Percentiles rank a stretch among this genome's conserved stretches.
These are phyloP conservation scores for Falco rusticolus DNA, from an alignment of 2,797 vertebrate genomes.

Conservation along the genomic window DNA sequence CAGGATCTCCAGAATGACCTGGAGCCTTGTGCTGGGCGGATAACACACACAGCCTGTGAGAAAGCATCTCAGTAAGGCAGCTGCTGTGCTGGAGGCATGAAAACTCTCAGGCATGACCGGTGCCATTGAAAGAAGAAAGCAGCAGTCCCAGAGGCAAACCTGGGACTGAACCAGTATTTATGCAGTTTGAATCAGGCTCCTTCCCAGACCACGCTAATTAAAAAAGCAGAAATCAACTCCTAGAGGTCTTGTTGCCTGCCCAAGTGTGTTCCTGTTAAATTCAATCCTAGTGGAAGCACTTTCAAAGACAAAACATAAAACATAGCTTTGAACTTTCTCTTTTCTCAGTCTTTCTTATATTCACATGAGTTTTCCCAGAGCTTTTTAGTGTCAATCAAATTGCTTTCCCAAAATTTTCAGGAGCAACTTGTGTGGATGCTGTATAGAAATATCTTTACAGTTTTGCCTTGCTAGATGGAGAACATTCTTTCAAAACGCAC, in stretches of 20 bases:
- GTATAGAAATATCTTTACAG: background rate
- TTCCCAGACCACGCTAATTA: background rate
- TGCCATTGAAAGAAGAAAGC: background rate
- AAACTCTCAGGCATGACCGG: background rate
- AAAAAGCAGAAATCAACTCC: background rate
- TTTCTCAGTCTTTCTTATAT: background rate
- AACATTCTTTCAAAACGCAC: fast-evolving
- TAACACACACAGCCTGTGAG: background rate
- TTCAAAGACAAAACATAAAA: background rate
- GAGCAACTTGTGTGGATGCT: background rate
- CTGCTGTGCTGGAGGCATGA: background rate
- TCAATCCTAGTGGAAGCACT: background rate
- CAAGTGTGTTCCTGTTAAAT: background rate
- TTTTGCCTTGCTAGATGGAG: background rate
- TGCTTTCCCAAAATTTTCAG: background rate
- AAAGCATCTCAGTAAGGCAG: background rate
- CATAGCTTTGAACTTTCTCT: background rate
- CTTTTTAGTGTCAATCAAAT: background rate
- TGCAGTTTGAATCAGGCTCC: background rate
- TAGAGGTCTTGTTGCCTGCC: background rate
- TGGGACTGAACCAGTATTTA: background rate
- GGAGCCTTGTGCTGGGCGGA: background rate
- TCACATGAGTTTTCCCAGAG: background rate
- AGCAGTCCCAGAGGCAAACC: background rate
- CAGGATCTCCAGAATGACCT: background rate